Evolutionary conservation across 2,888 invertebrate genomes (phyloP).

Genomic region (Myopa tessellatipennis): DNA sequence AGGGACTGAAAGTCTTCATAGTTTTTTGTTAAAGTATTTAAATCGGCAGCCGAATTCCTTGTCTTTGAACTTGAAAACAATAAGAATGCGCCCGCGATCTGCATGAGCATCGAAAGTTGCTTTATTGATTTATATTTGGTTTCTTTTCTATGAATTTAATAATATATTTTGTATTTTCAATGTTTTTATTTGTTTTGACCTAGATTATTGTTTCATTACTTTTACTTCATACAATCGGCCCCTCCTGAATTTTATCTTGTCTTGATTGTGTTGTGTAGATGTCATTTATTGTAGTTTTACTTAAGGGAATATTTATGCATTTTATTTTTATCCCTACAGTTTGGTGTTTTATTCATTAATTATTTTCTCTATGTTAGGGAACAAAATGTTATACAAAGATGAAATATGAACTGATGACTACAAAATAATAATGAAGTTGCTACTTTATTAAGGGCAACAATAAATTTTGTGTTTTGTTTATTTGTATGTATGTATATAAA

Average conservation of each 20-base stretch:
- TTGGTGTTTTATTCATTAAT: slow-evolving; percentile 19
- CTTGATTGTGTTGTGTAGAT: slow-evolving; percentile 3
- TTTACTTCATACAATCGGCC: neutral
- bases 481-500: slow-evolving; percentile 1
- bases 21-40: no score
- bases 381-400: slow-evolving; percentile 20
- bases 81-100: neutral
- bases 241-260: slow-evolving; percentile 22
- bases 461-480: slow-evolving; percentile 7
- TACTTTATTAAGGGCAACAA: neutral
- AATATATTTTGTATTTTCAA: slow-evolving; percentile 30
- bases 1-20: neutral
- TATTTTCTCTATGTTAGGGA: slow-evolving; percentile 1
- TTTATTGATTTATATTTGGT: slow-evolving; percentile 22
- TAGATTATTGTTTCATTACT: slow-evolving; percentile 24
- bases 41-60: neutral
- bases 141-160: slow-evolving; percentile 27
- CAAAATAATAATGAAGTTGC: slow-evolving; percentile 17
- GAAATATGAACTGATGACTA: slow-evolving; percentile 6
- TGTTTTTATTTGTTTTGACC: slow-evolving; percentile 31
- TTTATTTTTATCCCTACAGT: no score
- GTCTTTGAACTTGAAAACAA: neutral
- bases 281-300: no score
- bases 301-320: no score
- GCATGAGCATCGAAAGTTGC: slow-evolving; percentile 15